A percentile compares a stretch with the other conserved stretches of the same genome.
These are phyloP conservation scores for Druon quercuslanigerum DNA, from an alignment of 1,140 invertebrate genomes.

Conservation along the genomic window DNA sequence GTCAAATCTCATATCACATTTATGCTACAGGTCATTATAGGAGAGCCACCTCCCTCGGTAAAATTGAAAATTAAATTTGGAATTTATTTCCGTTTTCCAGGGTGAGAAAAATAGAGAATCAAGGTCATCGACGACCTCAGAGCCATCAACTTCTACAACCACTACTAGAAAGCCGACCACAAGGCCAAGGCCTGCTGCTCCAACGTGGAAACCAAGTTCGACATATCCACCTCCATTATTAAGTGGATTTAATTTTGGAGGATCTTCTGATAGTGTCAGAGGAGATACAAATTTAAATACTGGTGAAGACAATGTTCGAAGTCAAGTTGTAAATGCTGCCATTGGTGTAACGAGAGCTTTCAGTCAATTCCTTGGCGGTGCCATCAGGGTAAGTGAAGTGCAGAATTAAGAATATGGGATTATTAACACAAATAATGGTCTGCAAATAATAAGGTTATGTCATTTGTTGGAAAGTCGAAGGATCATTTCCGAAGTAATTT, in stretches of 20 bases:
- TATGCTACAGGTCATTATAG: too few species aligned
- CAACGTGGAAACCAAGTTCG: constrained; percentile 62
- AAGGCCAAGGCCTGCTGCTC: constrained; percentile 41
- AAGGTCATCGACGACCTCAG: constrained; percentile 38
- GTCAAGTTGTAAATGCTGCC: constrained; percentile 81
- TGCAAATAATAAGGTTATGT: too few species aligned
- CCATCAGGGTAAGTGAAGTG: constrained; percentile 79
- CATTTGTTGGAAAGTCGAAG: too few species aligned
- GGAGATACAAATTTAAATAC: constrained; percentile 27
- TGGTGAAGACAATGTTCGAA: constrained; percentile 71
- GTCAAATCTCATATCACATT: too few species aligned
- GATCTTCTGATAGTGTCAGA: constrained; percentile 28
- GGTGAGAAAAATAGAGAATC: constrained; percentile 35
- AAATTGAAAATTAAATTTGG: neutral
- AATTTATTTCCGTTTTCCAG: constrained; percentile 34
- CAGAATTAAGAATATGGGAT: constrained; percentile 9
- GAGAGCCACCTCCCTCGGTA: too few species aligned
- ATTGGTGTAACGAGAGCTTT: constrained; percentile 84
- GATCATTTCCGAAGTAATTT: too few species aligned
- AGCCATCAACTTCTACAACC: constrained; percentile 43
- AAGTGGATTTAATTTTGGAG: constrained; percentile 56
- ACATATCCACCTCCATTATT: constrained; percentile 72
- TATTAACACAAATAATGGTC: too few species aligned
- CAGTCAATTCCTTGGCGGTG: constrained; percentile 83
- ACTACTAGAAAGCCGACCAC: constrained; percentile 48